Conservation (phyloP, 2,888 invertebrate genomes). For the Stomorhina lunata region DNA sequence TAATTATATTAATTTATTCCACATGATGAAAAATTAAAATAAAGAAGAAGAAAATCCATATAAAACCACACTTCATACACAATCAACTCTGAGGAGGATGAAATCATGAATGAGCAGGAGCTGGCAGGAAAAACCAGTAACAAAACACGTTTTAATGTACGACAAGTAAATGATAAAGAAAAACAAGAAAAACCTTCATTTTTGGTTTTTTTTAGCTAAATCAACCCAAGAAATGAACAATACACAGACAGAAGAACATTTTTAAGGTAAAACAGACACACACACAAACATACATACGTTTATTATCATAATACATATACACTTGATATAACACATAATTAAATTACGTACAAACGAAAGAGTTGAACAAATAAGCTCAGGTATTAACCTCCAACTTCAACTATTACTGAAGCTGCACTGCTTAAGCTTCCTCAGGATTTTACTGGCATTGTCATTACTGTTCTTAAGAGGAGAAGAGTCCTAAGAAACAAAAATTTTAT, state of each 20-base stretch:
- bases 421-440: slow-evolving; percentile 18
- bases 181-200: slow-evolving; percentile 56
- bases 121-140: slow-evolving; percentile 20
- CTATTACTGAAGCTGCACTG: slow-evolving; percentile 23
- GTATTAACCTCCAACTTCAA: slow-evolving; percentile 77
- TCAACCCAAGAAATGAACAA: slow-evolving; percentile 48
- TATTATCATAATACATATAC: slow-evolving; percentile 19
- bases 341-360: slow-evolving; percentile 80
- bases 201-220: slow-evolving; percentile 59
- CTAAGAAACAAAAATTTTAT: slow-evolving; percentile 45
- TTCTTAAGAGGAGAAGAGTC: background rate
- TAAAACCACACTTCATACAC: slow-evolving; percentile 63
- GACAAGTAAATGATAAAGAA: slow-evolving; percentile 59
- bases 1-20: slow-evolving; percentile 66
- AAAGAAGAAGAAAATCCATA: slow-evolving; percentile 28
- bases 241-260: slow-evolving; percentile 30
- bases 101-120: background rate
- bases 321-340: slow-evolving; percentile 76
- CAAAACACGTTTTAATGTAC: slow-evolving; percentile 40
- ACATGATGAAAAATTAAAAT: slow-evolving; percentile 54
- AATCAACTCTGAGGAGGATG: slow-evolving; percentile 45
- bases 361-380: slow-evolving; percentile 81
- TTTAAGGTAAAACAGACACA: slow-evolving; percentile 26
- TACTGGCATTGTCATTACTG: background rate
- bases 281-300: slow-evolving; percentile 12